A percentile compares a stretch with the other conserved stretches of the same genome.
These are phyloP conservation scores for Lordiphosa stackelbergi DNA, from an alignment of 1,140 invertebrate genomes.

Conservation along the genomic window DNA sequence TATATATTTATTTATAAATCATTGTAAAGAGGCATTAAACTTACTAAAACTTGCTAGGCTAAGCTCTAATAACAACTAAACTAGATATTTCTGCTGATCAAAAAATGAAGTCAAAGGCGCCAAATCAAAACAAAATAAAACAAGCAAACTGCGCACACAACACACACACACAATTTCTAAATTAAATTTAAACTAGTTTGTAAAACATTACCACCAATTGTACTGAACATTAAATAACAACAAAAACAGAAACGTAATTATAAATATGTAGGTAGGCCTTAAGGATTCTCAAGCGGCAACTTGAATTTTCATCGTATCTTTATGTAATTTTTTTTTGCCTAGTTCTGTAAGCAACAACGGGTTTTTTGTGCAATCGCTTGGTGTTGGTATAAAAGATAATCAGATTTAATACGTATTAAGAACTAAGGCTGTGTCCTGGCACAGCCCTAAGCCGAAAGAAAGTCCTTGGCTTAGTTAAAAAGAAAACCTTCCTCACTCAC, in stretches of 20 bases:
- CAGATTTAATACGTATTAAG: slow-evolving; percentile 2
- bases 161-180: slow-evolving; percentile 9
- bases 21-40: slow-evolving; percentile 66
- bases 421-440: no score
- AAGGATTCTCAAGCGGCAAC: no score
- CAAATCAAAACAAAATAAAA: slow-evolving; percentile 4
- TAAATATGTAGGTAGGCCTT: no score
- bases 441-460: no score
- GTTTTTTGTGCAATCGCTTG: slow-evolving; percentile 77
- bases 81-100: slow-evolving; percentile 32
- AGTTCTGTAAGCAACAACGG: slow-evolving; percentile 72
- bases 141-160: neutral
- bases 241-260: slow-evolving; percentile 4
- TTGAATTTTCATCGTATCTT: no score
- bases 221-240: slow-evolving; percentile 33
- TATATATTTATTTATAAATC: slow-evolving; percentile 48
- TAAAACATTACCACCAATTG: slow-evolving; percentile 35
- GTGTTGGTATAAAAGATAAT: slow-evolving; percentile 64
- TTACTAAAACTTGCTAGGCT: slow-evolving; percentile 17
- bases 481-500: no score
- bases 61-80: slow-evolving; percentile 15
- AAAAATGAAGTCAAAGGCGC: slow-evolving; percentile 38
- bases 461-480: no score
- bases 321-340: slow-evolving; percentile 47
- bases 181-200: slow-evolving; percentile 12